These are phyloP conservation scores for Melanotaenia parkinsoni DNA, from an alignment of 2,797 vertebrate genomes.

Conservation along the genomic window DNA sequence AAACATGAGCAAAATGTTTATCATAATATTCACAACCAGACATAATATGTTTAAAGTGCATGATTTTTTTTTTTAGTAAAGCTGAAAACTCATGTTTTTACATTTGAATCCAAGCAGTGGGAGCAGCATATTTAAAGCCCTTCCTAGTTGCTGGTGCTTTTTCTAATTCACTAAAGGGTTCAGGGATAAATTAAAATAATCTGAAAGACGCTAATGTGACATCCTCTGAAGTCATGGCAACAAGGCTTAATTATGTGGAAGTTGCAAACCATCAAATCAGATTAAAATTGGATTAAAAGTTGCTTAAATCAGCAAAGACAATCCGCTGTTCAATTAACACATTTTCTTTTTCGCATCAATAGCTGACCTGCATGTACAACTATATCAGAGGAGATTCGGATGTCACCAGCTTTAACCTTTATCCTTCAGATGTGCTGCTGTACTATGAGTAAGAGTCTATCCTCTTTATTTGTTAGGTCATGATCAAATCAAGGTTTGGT, in stretches of 20 bases:
- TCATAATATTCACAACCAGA: not conserved
- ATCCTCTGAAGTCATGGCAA: not conserved
- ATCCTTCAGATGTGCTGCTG: slow-evolving; percentile 77
- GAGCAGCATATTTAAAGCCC: not conserved
- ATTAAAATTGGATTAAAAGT: no score
- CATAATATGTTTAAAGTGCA: not conserved
- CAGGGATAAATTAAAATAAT: not conserved
- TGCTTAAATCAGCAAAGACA: not conserved
- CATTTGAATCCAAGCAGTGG: not conserved
- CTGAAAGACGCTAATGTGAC: not conserved
- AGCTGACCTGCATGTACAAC: slow-evolving; percentile 85
- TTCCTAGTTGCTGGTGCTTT: not conserved
- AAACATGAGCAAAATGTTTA: not conserved
- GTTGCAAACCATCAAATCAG: not conserved
- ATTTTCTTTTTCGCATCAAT: slow-evolving; percentile 21
- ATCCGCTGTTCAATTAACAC: not conserved
- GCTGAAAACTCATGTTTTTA: no score
- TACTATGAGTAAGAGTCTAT: slow-evolving; percentile 79
- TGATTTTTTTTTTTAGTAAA: not conserved
- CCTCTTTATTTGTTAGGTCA: not conserved
- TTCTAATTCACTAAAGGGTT: not conserved
- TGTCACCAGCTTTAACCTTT: slow-evolving; percentile 56
- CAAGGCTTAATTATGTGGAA: not conserved
- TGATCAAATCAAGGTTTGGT: not conserved
- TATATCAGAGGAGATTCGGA: slow-evolving; percentile 48